A percentile compares a stretch with the other conserved stretches of the same genome.
Conservation (phyloP, 1,140 invertebrate genomes). For the Periplaneta americana region DNA sequence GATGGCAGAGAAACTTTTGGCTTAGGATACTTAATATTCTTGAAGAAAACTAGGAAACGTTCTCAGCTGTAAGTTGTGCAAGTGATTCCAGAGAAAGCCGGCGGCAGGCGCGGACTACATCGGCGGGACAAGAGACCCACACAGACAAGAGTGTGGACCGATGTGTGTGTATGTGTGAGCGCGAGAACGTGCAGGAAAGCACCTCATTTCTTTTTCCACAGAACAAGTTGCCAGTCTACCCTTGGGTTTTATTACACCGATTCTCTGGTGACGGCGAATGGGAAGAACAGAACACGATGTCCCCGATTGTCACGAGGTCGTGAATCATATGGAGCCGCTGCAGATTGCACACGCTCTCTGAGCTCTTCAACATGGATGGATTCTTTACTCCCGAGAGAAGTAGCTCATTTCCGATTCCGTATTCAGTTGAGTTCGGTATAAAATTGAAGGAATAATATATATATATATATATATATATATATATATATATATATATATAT, state of each 20-base stretch:
- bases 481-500: too few species aligned
- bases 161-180: too few species aligned
- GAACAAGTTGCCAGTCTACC: background rate
- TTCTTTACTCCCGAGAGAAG: too few species aligned
- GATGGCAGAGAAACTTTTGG: too few species aligned
- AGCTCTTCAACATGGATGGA: background rate
- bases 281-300: background rate
- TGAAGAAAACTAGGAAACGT: too few species aligned
- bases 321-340: background rate
- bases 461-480: too few species aligned
- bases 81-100: background rate
- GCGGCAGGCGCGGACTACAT: background rate
- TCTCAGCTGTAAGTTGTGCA: too few species aligned
- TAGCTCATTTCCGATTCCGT: too few species aligned
- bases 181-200: background rate
- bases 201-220: background rate
- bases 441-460: too few species aligned
- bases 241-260: background rate
- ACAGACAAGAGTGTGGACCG: background rate
- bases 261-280: background rate
- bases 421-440: too few species aligned
- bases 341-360: background rate
- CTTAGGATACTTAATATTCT: too few species aligned
- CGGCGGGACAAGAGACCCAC: background rate
- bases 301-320: background rate